These are phyloP conservation scores for Novumbra hubbsi DNA, from an alignment of 2,797 vertebrate species.

Conservation along the genomic window DNA sequence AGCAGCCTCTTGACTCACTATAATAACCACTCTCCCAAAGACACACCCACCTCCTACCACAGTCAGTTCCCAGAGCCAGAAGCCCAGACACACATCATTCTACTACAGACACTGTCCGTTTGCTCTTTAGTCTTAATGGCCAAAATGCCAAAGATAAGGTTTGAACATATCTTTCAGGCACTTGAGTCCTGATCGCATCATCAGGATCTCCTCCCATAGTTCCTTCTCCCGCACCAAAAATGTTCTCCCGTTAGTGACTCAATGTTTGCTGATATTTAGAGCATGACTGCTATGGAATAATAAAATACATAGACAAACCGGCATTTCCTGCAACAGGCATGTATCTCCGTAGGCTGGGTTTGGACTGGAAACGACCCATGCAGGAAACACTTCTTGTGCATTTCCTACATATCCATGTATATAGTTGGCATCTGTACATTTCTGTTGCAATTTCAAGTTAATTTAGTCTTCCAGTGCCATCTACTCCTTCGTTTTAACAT, in stretches of 20 bases:
- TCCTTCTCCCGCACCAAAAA: background rate
- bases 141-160: background rate
- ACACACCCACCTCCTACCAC: constrained; percentile 6
- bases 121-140: background rate
- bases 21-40: constrained; percentile 23
- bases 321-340: background rate
- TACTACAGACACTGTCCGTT: background rate
- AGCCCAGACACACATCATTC: background rate
- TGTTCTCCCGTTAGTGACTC: background rate
- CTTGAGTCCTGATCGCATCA: background rate
- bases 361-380: background rate
- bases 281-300: background rate
- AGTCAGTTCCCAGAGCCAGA: background rate
- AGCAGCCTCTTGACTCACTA: background rate
- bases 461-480: constrained; percentile 53
- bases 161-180: background rate
- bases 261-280: background rate
- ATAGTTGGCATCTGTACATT: constrained; percentile 27
- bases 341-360: background rate
- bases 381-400: background rate
- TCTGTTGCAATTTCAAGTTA: constrained; percentile 25
- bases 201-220: background rate
- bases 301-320: background rate
- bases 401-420: constrained; percentile 25
- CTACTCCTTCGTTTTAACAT: constrained; percentile 28